A percentile compares a stretch with the other conserved stretches of the same genome.
Evolutionary conservation across 2,113 vertebrate genomes (phyloP).

Genomic region (Cheirogaleus medius): DNA sequence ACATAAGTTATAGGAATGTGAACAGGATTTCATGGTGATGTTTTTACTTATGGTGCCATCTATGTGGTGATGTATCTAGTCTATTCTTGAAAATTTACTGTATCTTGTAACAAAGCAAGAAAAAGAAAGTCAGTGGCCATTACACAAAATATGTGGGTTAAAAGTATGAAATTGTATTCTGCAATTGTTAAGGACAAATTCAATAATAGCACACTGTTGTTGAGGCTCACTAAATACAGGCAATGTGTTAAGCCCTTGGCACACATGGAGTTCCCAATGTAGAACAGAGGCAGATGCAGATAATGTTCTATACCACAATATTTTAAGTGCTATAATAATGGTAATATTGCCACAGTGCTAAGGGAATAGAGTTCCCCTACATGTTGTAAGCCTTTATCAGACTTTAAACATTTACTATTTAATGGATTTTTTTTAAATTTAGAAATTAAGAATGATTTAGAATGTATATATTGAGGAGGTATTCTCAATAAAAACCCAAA

Average conservation of each 20-base stretch:
- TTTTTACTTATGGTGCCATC: background rate
- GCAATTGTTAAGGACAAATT: background rate
- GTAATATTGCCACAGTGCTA: background rate
- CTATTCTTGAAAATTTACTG: background rate
- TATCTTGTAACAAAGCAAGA: background rate
- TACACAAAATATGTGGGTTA: background rate
- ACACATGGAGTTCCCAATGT: background rate
- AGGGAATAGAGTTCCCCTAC: background rate
- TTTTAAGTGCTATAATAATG: background rate
- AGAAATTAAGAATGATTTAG: background rate
- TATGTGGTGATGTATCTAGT: background rate
- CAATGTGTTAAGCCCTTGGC: background rate
- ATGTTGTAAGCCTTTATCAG: background rate
- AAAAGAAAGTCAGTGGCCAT: background rate
- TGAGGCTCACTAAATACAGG: background rate
- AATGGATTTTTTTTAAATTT: slow-evolving; percentile 5
- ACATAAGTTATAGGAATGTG: background rate
- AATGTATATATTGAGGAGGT: background rate
- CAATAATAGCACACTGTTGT: background rate
- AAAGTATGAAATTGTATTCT: background rate
- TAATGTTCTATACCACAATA: background rate
- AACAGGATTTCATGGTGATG: background rate
- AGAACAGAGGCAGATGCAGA: background rate
- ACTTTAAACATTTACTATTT: slow-evolving; percentile 6
- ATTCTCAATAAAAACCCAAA: slow-evolving; percentile 2